These are phyloP conservation scores for Heliconius cydno DNA, from an alignment of 2,888 invertebrate genomes.

Conservation along the genomic window DNA sequence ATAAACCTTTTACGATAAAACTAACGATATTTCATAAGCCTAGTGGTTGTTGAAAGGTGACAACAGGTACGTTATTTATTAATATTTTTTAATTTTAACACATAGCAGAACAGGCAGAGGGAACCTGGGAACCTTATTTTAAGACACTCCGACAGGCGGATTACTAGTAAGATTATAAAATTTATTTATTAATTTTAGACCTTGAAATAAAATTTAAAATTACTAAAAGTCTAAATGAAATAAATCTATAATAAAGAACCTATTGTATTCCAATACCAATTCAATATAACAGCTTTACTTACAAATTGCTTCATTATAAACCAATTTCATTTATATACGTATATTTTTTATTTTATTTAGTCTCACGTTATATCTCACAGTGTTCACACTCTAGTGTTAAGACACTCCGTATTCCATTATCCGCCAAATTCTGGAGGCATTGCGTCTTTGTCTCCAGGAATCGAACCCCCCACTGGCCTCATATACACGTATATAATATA, in stretches of 20 bases:
- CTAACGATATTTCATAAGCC: not conserved
- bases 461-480: not conserved
- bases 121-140: not conserved
- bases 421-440: too few species aligned
- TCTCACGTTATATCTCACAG: too few species aligned
- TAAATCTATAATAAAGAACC: not conserved
- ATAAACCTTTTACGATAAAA: constrained; percentile 47
- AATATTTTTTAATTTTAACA: too few species aligned
- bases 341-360: too few species aligned
- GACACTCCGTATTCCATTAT: too few species aligned
- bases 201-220: too few species aligned
- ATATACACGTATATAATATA: too few species aligned
- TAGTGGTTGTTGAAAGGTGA: constrained; percentile 2
- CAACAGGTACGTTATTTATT: constrained; percentile 21
- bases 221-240: not conserved
- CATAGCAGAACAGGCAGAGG: not conserved
- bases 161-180: too few species aligned
- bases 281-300: not conserved
- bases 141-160: too few species aligned
- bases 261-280: not conserved
- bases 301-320: not conserved
- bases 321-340: not conserved
- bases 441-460: not conserved
- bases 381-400: too few species aligned
- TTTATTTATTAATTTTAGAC: too few species aligned